Evolutionary conservation across 1,140 invertebrate genomes (phyloP), one percentile per base, ranked within the genome.

Genomic region (Heliconius congener): DNA sequence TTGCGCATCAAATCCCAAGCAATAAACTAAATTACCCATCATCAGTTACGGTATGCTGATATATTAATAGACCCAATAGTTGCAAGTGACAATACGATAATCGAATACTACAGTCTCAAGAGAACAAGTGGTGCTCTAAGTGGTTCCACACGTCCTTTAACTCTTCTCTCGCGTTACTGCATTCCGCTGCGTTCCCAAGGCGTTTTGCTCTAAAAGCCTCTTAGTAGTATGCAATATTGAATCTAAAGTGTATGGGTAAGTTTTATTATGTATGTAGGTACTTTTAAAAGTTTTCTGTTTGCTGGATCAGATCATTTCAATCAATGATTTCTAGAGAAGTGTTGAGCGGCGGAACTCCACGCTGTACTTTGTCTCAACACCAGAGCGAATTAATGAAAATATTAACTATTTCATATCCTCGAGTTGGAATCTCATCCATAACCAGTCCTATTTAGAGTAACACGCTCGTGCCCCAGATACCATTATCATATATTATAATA

Each of bases 131-230:
- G 23, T 66, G 57, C n/a, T 66, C 60, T 66, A 66, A 66, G 60
- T 66, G 60, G 60, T 66, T 60, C 60, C 60, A 30, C 60, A 30
- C 60, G 60, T 66, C 60, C 60, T 66, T 66, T 66, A 66, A 30
- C 60, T 30, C 60, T 66, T 66, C 23, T 66, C 60, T 66, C 27
- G 60, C 60, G 60, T 66, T 66, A 66, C 60, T 66, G 60, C 60
- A 66, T 66, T 66, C 11, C 60, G 60, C 60, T 66, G 1, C 60
- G 60, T 9, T 66, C 60, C 60, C 60, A 66, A 30, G 60, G 23
- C 60, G 4, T 66, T 66, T 16, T 27, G 60, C 60, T 66, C 30
- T 66, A 66, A 66, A 66, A 66, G 60, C 60, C 60, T 66, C 3
- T 60, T 66, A 66, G 60, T 3, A 27, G 60, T 66, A 66, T 66